Base-by-base conservation (phyloP, 2,113 vertebrate genomes). In the Orycteropus afer region DNA sequence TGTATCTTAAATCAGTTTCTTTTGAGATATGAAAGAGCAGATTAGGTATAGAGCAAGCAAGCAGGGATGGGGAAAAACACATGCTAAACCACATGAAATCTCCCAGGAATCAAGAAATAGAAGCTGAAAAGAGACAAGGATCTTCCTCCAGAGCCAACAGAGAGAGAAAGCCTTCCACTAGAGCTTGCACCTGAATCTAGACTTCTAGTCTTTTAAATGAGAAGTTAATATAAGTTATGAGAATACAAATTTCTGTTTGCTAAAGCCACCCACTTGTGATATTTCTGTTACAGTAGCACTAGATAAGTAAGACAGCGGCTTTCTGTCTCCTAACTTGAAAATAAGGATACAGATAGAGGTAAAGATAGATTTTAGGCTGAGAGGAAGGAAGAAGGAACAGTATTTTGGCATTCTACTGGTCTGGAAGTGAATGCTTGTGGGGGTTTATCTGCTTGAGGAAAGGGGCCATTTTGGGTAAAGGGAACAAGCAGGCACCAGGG, bases 331-430 rank as follows among this genome's bases (percentile, higher is more conserved):
- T 45, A 63, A 63, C 79, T 25, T 53, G 53, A 20, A 57, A 69
- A n/a, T n/a, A n/a, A 77, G 63, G 49, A 37, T 57, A 12, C 22
- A 23, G 27, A 42, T 61, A 14, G 42, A 42, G 86, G 5, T 20
- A 29, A 6, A 45, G 47, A 18, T 0, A 2, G 20, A 11, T 32
- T 78, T 20, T 57, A 29, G 22, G 27, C 7, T 27, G 49, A 69
- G n/a, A 42, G 29, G 3, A 11, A 7, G 13, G 74, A 7, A 42
- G 40, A 8, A 17, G 29, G 55, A 27, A 51, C 5, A 12, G 0
- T 1, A 0, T 10, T 32, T 83, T 2, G 18, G 49, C 22, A 29
- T 2, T 10, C 5, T 2, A 0, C 47, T 53, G 83, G 42, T 37
- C 42, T 42, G 1, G 37, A 17, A 0, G 0, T 42, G 29, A 47